Conservation (phyloP, 2,797 vertebrate species). For the Eurystomus glaucurus region DNA sequence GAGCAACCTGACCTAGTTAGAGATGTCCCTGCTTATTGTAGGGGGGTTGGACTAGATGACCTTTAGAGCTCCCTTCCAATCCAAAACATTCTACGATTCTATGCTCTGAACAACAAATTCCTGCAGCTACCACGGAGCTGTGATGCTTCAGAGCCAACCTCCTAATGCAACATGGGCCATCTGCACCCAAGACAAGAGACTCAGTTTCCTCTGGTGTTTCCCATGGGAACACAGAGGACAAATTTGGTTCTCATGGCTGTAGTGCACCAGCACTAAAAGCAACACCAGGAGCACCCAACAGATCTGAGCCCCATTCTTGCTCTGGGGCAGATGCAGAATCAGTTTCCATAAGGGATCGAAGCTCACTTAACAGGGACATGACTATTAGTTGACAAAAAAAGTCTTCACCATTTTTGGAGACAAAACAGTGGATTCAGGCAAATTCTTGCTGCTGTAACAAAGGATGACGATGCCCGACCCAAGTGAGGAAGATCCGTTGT, state of each 20-base stretch:
- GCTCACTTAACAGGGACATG: background rate
- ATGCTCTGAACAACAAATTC: background rate
- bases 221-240: background rate
- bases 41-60: too few relatives aligned
- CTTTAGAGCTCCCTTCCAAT: too few relatives aligned
- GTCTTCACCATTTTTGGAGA: background rate
- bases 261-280: background rate
- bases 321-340: background rate
- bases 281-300: background rate
- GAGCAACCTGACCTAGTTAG: too few relatives aligned
- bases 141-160: background rate
- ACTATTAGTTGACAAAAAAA: background rate
- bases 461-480: background rate
- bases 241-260: background rate
- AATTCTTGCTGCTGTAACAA: background rate
- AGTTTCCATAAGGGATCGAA: background rate
- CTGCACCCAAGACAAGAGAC: background rate
- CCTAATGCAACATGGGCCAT: accelerated
- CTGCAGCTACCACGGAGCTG: background rate
- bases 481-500: background rate
- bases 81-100: too few relatives aligned
- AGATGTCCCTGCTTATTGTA: too few relatives aligned
- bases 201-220: background rate
- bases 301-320: background rate
- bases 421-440: background rate